Conservation (phyloP, 2,888 invertebrate species). For the Pristionchus japonicus region DNA sequence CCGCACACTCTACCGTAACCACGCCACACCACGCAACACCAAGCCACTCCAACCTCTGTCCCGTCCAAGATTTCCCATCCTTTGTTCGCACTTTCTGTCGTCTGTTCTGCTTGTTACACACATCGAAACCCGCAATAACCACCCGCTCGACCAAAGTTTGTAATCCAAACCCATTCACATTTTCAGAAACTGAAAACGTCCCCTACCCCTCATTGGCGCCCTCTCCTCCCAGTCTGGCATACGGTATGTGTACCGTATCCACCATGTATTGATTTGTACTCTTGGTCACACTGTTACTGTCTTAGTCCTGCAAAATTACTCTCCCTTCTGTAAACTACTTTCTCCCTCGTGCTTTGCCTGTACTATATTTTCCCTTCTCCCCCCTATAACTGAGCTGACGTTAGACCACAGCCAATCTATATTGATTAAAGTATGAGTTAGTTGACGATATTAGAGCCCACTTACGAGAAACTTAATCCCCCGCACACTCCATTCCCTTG, state of each 20-base stretch:
- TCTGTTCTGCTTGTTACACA: not conserved
- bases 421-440: not conserved
- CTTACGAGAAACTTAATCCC: not conserved
- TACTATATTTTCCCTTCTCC: not conserved
- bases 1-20: not conserved
- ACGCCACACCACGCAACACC: not conserved
- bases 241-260: slow-evolving; percentile 13
- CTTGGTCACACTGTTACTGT: not conserved
- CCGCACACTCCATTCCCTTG: not conserved
- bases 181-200: slow-evolving; percentile 15
- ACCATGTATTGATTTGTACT: not conserved
- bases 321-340: no score
- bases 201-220: not conserved
- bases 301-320: not conserved
- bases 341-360: not conserved
- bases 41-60: not conserved
- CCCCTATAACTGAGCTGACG: not conserved
- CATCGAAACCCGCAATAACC: not conserved
- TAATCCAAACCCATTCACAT: no score
- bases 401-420: not conserved
- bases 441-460: slow-evolving; percentile 1
- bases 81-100: not conserved
- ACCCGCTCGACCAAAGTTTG: not conserved
- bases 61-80: not conserved
- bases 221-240: not conserved